phyloP scores from a whole-genome alignment of 2,888 invertebrate species.

The Lasioglossum villosulum region DNA sequence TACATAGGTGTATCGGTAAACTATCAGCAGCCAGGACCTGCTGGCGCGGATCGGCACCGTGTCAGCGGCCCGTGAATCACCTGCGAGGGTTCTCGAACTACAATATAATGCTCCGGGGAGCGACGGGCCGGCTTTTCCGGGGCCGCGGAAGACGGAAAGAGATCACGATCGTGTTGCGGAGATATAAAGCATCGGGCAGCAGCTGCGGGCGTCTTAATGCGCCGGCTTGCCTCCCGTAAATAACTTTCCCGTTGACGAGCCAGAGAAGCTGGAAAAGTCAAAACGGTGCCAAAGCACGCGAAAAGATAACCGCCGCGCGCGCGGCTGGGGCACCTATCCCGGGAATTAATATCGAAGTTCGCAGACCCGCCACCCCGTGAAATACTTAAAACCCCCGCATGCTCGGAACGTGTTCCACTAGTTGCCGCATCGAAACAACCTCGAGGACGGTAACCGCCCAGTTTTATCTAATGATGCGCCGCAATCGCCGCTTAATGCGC shows the following conservation, averaged over 20 bases:
- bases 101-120: slow-evolving; percentile 58
- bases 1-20: slow-evolving; percentile 48
- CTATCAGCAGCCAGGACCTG: slow-evolving; percentile 51
- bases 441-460: background rate
- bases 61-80: slow-evolving; percentile 67
- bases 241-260: slow-evolving; percentile 46
- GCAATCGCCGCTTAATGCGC: background rate
- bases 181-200: slow-evolving; percentile 50
- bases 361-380: background rate
- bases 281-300: slow-evolving; percentile 18
- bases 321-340: slow-evolving; percentile 14
- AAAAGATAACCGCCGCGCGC: slow-evolving; percentile 13
- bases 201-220: slow-evolving; percentile 54
- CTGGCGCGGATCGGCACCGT: slow-evolving; percentile 45
- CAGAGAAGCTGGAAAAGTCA: background rate
- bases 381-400: background rate
- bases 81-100: slow-evolving; percentile 65
- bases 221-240: slow-evolving; percentile 34
- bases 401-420: background rate
- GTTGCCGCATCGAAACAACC: background rate
- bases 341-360: slow-evolving; percentile 37
- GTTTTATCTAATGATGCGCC: background rate
- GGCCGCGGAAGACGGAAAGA: slow-evolving; percentile 42
- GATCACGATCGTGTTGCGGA: slow-evolving; percentile 47
- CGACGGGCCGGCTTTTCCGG: slow-evolving; percentile 3